phyloP scores from a whole-genome alignment of 1,140 invertebrate genomes.

The Bradysia coprophila region DNA sequence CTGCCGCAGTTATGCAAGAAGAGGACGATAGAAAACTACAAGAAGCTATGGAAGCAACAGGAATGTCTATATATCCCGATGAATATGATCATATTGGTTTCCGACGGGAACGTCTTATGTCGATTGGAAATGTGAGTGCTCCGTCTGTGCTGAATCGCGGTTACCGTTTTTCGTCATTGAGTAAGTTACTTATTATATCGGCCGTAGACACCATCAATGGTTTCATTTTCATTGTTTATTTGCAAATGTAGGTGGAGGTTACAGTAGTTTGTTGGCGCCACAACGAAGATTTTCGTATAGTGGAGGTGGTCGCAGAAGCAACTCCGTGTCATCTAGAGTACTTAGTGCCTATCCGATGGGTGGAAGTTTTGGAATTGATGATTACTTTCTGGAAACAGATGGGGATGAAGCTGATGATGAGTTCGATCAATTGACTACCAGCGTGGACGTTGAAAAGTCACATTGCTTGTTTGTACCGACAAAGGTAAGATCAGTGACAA shows the following conservation, averaged over 20 bases:
- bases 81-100: slow-evolving; percentile 29
- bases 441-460: slow-evolving; percentile 9
- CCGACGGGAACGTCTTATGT: slow-evolving; percentile 29
- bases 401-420: slow-evolving; percentile 21
- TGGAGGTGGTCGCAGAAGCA: slow-evolving; percentile 24
- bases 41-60: slow-evolving; percentile 48
- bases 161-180: slow-evolving; percentile 45
- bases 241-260: slow-evolving; percentile 29
- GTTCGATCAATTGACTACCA: slow-evolving; percentile 6
- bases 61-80: slow-evolving; percentile 28
- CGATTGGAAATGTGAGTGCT: slow-evolving; percentile 26
- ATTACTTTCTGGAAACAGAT: slow-evolving; percentile 25
- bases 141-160: slow-evolving; percentile 27
- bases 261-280: slow-evolving; percentile 44
- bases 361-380: slow-evolving; percentile 26
- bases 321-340: slow-evolving; percentile 21
- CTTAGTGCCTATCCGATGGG: slow-evolving; percentile 31
- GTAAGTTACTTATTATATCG: slow-evolving; percentile 9
- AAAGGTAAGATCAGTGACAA: not conserved
- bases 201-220: no score
- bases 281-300: slow-evolving; percentile 34
- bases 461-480: not conserved
- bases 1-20: slow-evolving; percentile 55
- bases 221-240: no score
- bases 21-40: slow-evolving; percentile 53